Percentiles rank a stretch among this genome's conserved stretches.
phyloP scores from a whole-genome alignment of 2,888 invertebrate species.

The Drosophila fungiperda region DNA sequence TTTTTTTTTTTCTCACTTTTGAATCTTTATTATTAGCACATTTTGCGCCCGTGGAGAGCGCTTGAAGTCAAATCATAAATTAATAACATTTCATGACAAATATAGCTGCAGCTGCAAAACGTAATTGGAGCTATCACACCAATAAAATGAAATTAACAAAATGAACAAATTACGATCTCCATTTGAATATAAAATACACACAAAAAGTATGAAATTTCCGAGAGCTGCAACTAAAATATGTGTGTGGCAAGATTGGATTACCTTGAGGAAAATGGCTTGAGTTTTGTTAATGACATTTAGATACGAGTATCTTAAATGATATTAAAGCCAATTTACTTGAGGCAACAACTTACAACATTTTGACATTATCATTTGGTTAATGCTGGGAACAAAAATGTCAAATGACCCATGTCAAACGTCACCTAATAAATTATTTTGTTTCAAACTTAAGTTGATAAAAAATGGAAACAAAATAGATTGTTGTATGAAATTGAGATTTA shows the following conservation, averaged over 20 bases:
- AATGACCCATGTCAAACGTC: constrained; percentile 2
- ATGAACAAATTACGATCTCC: constrained; percentile 40
- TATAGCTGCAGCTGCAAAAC: constrained; percentile 52
- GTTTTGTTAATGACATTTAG: not conserved
- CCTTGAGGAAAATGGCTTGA: not conserved
- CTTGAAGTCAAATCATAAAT: constrained; percentile 60
- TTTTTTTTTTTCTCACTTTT: constrained; percentile 20
- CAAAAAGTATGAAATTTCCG: constrained; percentile 8
- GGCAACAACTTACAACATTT: not conserved
- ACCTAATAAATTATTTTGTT: not conserved
- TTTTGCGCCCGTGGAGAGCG: constrained; percentile 47
- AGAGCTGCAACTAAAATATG: not conserved
- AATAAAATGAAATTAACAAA: constrained; percentile 54
- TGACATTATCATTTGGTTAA: constrained; percentile 3
- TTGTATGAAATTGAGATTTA: not conserved
- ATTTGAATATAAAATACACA: constrained; percentile 4
- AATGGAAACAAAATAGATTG: not conserved
- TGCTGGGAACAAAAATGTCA: not conserved
- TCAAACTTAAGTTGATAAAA: not conserved
- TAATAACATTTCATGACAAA: constrained; percentile 74
- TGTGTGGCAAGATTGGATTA: not conserved
- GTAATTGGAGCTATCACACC: constrained; percentile 51
- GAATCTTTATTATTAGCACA: constrained; percentile 62
- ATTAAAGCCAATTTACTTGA: not conserved
- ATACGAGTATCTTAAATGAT: not conserved